phyloP scores from a whole-genome alignment of 1,140 invertebrate genomes.

The Medauroidea extradentata region DNA sequence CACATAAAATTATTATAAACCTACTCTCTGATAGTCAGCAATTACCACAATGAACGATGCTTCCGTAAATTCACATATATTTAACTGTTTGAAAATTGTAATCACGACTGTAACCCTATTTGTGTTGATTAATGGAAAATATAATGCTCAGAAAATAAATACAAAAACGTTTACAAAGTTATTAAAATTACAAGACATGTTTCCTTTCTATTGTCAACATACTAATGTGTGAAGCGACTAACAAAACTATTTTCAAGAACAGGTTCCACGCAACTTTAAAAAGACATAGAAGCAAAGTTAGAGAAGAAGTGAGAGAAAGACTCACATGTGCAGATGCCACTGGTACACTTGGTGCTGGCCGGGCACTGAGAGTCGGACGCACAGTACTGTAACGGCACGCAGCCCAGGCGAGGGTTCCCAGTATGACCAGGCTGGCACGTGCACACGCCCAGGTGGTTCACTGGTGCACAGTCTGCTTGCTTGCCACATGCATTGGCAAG shows the following conservation, averaged over 20 bases:
- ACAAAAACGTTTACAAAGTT: background rate
- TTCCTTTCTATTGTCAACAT: too few relatives aligned
- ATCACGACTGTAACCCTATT: too few relatives aligned
- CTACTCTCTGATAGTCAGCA: too few relatives aligned
- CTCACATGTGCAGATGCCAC: conserved; percentile 72
- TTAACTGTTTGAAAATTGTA: too few relatives aligned
- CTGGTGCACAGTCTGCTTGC: conserved; percentile 65
- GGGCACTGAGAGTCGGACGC: conserved; percentile 71
- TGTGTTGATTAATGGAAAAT: background rate
- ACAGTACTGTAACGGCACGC: conserved; percentile 74
- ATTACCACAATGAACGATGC: too few relatives aligned
- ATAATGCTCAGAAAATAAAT: background rate
- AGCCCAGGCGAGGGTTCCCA: conserved; percentile 79
- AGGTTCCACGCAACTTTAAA: too few relatives aligned
- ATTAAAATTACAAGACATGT: background rate
- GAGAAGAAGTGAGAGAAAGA: too few relatives aligned
- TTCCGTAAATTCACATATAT: too few relatives aligned
- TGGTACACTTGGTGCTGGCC: conserved; percentile 71
- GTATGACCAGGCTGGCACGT: conserved; percentile 74
- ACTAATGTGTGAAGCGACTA: too few relatives aligned
- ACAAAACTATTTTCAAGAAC: too few relatives aligned
- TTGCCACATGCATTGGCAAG: conserved; percentile 76
- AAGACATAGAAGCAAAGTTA: too few relatives aligned
- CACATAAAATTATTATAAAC: too few relatives aligned
- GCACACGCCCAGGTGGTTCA: conserved; percentile 73